Evolutionary conservation across 2,888 invertebrate genomes (phyloP).

Genomic region (Philaethria dido): DNA sequence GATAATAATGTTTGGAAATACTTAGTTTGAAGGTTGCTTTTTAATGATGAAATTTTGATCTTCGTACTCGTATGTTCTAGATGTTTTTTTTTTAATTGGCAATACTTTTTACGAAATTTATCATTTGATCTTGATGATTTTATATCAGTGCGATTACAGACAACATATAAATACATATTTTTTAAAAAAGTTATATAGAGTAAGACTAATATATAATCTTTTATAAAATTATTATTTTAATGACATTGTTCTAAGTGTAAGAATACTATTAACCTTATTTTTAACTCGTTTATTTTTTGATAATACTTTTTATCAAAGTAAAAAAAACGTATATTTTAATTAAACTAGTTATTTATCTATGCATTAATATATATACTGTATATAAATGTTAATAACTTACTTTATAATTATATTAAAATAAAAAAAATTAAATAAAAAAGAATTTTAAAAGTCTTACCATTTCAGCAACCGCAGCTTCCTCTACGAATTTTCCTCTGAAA

Average conservation of each 20-base stretch:
- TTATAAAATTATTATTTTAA: neutral
- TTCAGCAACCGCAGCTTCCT: constrained; percentile 49
- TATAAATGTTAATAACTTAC: neutral
- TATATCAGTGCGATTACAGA: neutral
- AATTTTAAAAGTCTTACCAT: constrained; percentile 59
- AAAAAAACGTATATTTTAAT: constrained; percentile 2
- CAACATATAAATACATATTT: neutral
- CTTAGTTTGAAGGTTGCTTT: constrained; percentile 26
- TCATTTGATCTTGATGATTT: neutral
- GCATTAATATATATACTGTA: neutral
- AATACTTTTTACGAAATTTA: constrained; percentile 1
- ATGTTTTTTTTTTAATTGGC: constrained; percentile 10
- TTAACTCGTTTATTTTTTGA: neutral
- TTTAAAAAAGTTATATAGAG: neutral
- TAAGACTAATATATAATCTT: neutral
- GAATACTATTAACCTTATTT: neutral
- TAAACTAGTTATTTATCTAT: constrained; percentile 11
- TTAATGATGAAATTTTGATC: constrained; percentile 7
- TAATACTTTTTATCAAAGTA: neutral
- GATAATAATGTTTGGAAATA: constrained; percentile 28
- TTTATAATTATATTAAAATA: neutral
- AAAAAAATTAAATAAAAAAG: constrained; percentile 27
- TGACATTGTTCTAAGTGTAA: neutral
- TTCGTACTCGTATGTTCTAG: neutral
- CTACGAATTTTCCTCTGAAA: constrained; percentile 59